These are phyloP conservation scores for Anolis carolinensis DNA, from an alignment of 2,113 vertebrate species.

Conservation along the genomic window DNA sequence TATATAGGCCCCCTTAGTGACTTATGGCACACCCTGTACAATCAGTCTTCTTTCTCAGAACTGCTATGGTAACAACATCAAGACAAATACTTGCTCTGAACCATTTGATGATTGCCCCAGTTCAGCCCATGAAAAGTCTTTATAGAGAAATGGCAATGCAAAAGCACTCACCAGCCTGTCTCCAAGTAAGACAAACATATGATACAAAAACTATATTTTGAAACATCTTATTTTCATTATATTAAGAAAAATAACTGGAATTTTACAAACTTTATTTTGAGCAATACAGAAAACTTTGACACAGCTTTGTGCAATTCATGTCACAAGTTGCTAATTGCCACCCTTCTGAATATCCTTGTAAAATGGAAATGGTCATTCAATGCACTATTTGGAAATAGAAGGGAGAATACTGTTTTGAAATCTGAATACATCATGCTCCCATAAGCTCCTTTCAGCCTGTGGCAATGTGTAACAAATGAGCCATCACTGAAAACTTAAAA, in stretches of 20 bases:
- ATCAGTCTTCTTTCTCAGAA: not conserved
- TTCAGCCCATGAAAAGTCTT: constrained; percentile 13
- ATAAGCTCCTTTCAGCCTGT: constrained; percentile 42
- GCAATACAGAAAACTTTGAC: constrained; percentile 71
- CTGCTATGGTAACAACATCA: not conserved
- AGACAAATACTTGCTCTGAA: not conserved
- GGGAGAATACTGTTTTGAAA: constrained; percentile 60
- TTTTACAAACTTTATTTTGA: constrained; percentile 72
- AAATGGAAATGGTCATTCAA: constrained; percentile 60
- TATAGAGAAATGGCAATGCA: constrained; percentile 35
- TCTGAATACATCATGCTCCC: constrained; percentile 48
- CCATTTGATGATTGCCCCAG: not conserved
- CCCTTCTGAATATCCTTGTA: constrained; percentile 63
- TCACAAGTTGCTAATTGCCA: constrained; percentile 62
- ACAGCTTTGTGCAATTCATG: constrained; percentile 70
- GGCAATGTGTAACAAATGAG: constrained; percentile 50
- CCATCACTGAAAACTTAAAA: constrained; percentile 41
- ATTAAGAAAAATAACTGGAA: constrained; percentile 62
- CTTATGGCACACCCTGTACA: too few relatives aligned
- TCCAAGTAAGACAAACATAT: constrained; percentile 54
- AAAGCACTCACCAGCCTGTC: constrained; percentile 43
- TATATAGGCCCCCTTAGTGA: too few relatives aligned
- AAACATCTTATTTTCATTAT: constrained; percentile 60
- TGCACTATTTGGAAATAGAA: constrained; percentile 47
- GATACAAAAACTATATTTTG: constrained; percentile 56